Percentiles rank a stretch among this genome's conserved stretches.
These are phyloP conservation scores for Caranx ignobilis DNA, from an alignment of 2,113 vertebrate species.

Conservation along the genomic window DNA sequence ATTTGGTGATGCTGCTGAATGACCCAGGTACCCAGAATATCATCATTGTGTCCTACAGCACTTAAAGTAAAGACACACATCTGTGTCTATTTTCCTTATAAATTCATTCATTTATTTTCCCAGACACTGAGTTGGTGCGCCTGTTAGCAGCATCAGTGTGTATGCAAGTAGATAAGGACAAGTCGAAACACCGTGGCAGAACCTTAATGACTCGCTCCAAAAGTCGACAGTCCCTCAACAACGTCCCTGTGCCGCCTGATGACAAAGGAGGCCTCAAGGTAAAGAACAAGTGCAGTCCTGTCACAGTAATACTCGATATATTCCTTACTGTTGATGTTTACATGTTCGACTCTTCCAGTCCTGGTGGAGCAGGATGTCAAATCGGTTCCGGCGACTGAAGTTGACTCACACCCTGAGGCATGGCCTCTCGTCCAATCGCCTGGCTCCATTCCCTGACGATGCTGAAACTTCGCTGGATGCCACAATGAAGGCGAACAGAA, in stretches of 20 bases:
- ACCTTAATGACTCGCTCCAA: slow-evolving; percentile 80
- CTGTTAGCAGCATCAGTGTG: slow-evolving; percentile 96
- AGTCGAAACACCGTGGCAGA: slow-evolving; percentile 85
- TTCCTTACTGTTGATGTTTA: not conserved
- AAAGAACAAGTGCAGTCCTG: not conserved
- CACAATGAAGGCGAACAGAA: slow-evolving; percentile 88
- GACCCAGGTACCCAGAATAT: slow-evolving; percentile 88
- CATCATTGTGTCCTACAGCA: not conserved
- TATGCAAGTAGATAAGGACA: slow-evolving; percentile 95
- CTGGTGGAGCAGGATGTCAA: slow-evolving; percentile 99
- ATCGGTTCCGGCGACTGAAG: slow-evolving; percentile 95
- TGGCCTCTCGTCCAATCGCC: slow-evolving; percentile 89
- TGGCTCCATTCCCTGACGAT: slow-evolving; percentile 90
- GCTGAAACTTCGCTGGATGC: slow-evolving; percentile 85
- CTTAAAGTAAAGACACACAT: no score
- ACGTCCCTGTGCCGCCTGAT: slow-evolving; percentile 88
- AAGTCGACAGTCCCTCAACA: slow-evolving; percentile 87
- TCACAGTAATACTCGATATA: not conserved
- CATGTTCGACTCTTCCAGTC: slow-evolving; percentile 81
- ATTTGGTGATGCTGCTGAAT: slow-evolving; percentile 96
- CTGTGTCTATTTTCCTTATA: no score
- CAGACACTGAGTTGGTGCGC: slow-evolving; percentile 96
- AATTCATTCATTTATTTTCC: not conserved
- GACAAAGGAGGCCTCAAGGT: slow-evolving; percentile 97
- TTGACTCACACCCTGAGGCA: slow-evolving; percentile 94